These are phyloP conservation scores for Hypsibius dujardini DNA, from an alignment of 1,140 invertebrate genomes.

Conservation along the genomic window DNA sequence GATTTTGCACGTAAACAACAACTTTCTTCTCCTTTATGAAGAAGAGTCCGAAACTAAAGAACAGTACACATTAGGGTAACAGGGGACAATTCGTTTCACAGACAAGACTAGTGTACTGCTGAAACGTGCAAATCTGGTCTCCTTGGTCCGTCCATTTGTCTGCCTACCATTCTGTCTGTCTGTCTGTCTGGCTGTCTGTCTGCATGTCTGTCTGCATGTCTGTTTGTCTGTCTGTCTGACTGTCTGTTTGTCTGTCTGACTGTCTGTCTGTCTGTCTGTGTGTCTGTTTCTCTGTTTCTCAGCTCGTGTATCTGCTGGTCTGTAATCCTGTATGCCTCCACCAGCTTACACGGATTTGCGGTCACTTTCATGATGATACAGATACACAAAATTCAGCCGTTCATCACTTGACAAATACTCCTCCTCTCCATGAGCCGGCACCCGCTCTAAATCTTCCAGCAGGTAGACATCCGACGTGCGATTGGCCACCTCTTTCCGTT, in stretches of 20 bases:
- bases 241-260: too few relatives aligned
- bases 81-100: too few relatives aligned
- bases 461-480: background rate
- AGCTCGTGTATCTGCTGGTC: too few relatives aligned
- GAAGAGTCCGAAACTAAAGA: background rate
- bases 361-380: constrained; percentile 57
- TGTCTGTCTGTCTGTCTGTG: too few relatives aligned
- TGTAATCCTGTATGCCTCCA: background rate
- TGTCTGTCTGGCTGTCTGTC: too few relatives aligned
- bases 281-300: too few relatives aligned
- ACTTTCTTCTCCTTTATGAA: constrained; percentile 45
- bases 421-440: background rate
- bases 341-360: background rate
- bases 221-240: too few relatives aligned
- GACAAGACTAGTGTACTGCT: too few relatives aligned
- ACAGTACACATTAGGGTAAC: background rate
- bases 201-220: too few relatives aligned
- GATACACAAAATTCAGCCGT: constrained; percentile 55
- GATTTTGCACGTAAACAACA: constrained; percentile 66
- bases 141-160: too few relatives aligned
- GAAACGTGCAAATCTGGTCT: too few relatives aligned
- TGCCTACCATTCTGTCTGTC: too few relatives aligned
- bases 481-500: background rate
- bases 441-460: constrained; percentile 5
- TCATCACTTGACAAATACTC: constrained; percentile 45